Evolutionary conservation across 1,140 invertebrate species (phyloP), one percentile per base, ranked within the genome.

Genomic region (Gyrodactylus salaris): DNA sequence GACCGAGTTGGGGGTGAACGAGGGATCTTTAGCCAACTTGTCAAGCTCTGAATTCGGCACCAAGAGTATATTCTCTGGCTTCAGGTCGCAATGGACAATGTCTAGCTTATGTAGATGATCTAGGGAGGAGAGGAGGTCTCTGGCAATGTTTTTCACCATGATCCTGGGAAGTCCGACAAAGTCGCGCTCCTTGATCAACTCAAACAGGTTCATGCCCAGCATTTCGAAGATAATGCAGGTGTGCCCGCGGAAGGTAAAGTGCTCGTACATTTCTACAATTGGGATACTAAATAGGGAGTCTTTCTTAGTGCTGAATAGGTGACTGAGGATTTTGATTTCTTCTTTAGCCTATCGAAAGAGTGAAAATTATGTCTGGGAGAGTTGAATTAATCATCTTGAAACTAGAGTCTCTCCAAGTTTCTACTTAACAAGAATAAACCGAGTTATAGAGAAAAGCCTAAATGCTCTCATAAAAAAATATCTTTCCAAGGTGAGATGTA

Each of bases 171-270:
- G 80, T 22, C 81, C 81, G 73, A 80, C 78, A 77, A 81, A 81
- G 75, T 80, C 80, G 75, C 81, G 81, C 76, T 79, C 80, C 77
- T 81, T 81, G 7, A 82, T 80, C 71, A 81, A 75, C 70, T 81
- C 80, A 76, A 81, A 81, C 27, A 82, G 75, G 75, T 81, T 81
- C 77, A 80, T 79, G 27, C 79, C 23, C 69, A 98, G 85, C 27
- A 98, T 84, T 83, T 99, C 94, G 83, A 99, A 99, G 27, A 93
- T 98, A 77, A 99, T 98, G 83, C 94, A 98, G 83, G 93, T 97
- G 81, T 99, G 94, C 83, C 89, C 93, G 74, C 94, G 86, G 84
- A 98, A 99, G 76, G 88, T 90, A 82, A 98, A 98, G 80, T 91
- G 88, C 80, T 98, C 93, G 78, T 88, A 87, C 89, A 98, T 96